Evolutionary conservation across 2,888 invertebrate genomes (phyloP).

Genomic region (Heteromyza rotundicornis): DNA sequence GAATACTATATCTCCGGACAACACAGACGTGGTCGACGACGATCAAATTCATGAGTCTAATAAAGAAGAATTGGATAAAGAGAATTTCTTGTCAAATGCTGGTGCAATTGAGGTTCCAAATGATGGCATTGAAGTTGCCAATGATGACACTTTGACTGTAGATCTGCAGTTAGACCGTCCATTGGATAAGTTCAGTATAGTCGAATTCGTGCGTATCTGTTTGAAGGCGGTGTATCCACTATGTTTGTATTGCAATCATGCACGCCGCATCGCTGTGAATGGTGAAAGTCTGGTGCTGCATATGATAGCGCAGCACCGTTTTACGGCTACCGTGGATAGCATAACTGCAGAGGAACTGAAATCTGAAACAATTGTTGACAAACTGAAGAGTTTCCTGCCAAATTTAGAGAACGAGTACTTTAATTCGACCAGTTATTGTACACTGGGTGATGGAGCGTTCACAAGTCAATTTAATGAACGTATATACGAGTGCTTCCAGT

Average conservation of each 20-base stretch:
- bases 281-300: conserved; percentile 81
- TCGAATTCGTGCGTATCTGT: conserved; percentile 76
- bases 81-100: too few species aligned
- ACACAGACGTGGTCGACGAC: conserved; percentile 46
- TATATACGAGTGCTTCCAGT: conserved; percentile 85
- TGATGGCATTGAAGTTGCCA: conserved; percentile 66
- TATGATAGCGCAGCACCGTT: conserved; percentile 79
- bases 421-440: conserved; percentile 76
- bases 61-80: too few species aligned
- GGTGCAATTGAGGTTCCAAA: conserved; percentile 36
- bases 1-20: neutral
- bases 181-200: conserved; percentile 75
- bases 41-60: too few species aligned
- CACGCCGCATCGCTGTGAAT: conserved; percentile 82
- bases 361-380: conserved; percentile 73
- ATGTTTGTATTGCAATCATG: conserved; percentile 88
- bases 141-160: conserved; percentile 70
- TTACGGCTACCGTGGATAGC: conserved; percentile 78
- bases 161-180: conserved; percentile 78
- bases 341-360: conserved; percentile 77
- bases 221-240: conserved; percentile 71
- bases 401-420: conserved; percentile 72
- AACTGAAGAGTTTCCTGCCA: conserved; percentile 66
- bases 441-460: conserved; percentile 65
- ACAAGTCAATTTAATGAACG: conserved; percentile 65